These are phyloP conservation scores for Tachina lurida DNA, from an alignment of 2,888 invertebrate species.

Conservation along the genomic window DNA sequence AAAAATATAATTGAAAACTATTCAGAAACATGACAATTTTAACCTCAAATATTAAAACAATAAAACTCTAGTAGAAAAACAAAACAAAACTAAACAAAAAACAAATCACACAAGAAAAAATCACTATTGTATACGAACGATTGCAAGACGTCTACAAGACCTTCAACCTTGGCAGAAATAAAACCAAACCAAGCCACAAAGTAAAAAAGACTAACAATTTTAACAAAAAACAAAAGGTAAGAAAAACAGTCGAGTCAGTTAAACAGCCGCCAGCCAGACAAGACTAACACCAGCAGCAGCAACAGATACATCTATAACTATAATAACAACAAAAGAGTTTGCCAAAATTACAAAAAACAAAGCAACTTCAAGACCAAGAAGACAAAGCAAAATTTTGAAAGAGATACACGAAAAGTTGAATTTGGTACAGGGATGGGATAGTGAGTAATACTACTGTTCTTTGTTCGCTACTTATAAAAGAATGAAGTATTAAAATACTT, in stretches of 20 bases:
- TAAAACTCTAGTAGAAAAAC: slow-evolving; percentile 25
- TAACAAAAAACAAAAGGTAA: slow-evolving; percentile 7
- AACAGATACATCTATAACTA: slow-evolving; percentile 17
- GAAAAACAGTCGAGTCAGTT: slow-evolving; percentile 45
- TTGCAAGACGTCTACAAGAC: slow-evolving; percentile 52
- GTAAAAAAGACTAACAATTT: slow-evolving; percentile 19
- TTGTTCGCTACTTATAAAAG: neutral
- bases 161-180: slow-evolving; percentile 57
- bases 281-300: slow-evolving; percentile 19
- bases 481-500: neutral
- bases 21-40: slow-evolving; percentile 59
- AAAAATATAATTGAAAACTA: slow-evolving; percentile 53
- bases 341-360: slow-evolving; percentile 23
- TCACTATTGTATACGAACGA: slow-evolving; percentile 34
- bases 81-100: slow-evolving; percentile 19
- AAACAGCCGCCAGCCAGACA: slow-evolving; percentile 33
- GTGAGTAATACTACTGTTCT: neutral
- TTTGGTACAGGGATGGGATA: slow-evolving; percentile 36
- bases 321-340: slow-evolving; percentile 42
- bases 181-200: slow-evolving; percentile 48
- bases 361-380: slow-evolving; percentile 48
- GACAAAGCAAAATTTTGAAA: slow-evolving; percentile 33
- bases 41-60: slow-evolving; percentile 62
- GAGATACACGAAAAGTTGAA: slow-evolving; percentile 38
- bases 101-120: slow-evolving; percentile 6